Base-by-base conservation (phyloP, 2,797 vertebrate species). In the Alcedo quadribrachys region DNA sequence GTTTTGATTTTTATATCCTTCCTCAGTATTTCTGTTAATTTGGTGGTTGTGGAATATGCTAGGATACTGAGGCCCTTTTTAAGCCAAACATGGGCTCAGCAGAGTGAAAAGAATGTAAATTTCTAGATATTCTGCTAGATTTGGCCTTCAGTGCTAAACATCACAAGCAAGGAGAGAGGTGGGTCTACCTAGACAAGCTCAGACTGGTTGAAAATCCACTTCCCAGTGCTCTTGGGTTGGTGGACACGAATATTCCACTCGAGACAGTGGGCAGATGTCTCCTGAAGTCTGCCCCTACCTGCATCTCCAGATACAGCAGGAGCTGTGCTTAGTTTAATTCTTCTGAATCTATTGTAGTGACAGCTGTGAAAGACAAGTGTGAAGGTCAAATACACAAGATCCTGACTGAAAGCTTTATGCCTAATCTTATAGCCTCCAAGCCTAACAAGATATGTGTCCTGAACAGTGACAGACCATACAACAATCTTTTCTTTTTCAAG, bases 291-390 rank as follows among this genome's bases (percentile, higher is more conserved):
- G 48, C 24, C 81, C 85, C 43, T 40, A 66, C 30, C 74, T 54
- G 55, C 51, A 37, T 15, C 54, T 63, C 65, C 51, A 85, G 79
- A 40, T 1, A 22, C 3, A 8, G 48, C 1, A 0, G 20, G 37
- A 50, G 43, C 62, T 9, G 3, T 0, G 0, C 66, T 70, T 51
- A 1, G 37, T 57, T 85, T 42, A 54, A 24, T 21, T 35, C 53
- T 46, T 5, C 9, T 5, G 79, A 62, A 54, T 40, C 33, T 22
- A 8, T 45, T 6, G 78, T 4, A 8, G 42, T 53, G 81, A 81
- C 93, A 96, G 92, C 87, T 68, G 40, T 35, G 63, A 89, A 68
- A 76, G 82, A 53, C 81, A 32, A 33, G 79, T 7, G 81, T 12
- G 62, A 63, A 89, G 91, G 85, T 89, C 92, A 90, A 68, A 58